Conservation (phyloP, 2,797 vertebrate genomes). For the Pantherophis vulpinus region DNA sequence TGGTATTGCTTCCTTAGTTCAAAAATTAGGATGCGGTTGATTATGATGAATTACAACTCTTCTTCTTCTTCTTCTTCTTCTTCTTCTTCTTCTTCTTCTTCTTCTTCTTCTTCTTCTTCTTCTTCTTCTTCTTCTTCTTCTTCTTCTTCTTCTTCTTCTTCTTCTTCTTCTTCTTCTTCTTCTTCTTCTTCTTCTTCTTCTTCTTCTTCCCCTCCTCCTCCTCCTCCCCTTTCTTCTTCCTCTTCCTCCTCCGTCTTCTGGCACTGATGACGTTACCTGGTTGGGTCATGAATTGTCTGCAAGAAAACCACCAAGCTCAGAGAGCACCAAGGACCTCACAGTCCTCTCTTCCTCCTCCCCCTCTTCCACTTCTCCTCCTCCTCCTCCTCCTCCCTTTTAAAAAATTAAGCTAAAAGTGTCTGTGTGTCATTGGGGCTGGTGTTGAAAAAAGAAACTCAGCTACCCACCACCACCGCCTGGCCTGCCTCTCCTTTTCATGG, state of each 20-base stretch:
- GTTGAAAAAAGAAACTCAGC: background rate
- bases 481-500: conserved; percentile 33
- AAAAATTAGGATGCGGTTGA: background rate
- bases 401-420: background rate
- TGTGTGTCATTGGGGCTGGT: background rate
- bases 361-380: background rate
- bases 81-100: background rate
- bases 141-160: no score
- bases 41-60: background rate
- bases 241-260: background rate
- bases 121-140: no score
- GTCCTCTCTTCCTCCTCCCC: no score
- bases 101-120: no score
- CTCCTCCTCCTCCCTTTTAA: background rate
- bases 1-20: background rate
- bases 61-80: background rate
- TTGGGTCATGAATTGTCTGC: no score
- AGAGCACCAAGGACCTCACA: no score
- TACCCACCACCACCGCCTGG: background rate
- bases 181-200: background rate
- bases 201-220: rapidly evolving
- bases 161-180: no score
- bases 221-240: background rate
- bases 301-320: no score
- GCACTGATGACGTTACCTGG: no score